Base-by-base conservation (phyloP, 2,888 invertebrate species). In the Stenchaetothrips biformis region DNA sequence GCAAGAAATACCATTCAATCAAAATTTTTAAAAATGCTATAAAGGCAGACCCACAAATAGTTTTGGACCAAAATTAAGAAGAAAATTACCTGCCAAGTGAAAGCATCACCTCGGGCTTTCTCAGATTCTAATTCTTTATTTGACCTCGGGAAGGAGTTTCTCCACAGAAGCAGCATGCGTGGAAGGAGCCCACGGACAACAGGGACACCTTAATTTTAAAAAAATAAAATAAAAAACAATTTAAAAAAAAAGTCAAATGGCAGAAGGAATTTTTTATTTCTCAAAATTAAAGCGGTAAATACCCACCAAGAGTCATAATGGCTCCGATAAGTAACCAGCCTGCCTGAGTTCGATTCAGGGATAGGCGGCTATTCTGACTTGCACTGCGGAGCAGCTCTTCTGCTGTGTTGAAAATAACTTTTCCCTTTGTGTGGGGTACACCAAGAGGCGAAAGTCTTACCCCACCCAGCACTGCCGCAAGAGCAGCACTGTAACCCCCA, bases 291-390 rank as follows among this genome's bases (percentile, higher is more conserved):
- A 21, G 48, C 37, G 77, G 8, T 53, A n/a, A 27, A 78, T 74
- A 81, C 87, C 86, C 86, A 92, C 95, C 98, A 83, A 99, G 88
- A 0, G 98, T 97, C 92, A 98, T 97, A 80, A 99, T 95, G 80
- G 99, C 95, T 59, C 98, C 98, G 84, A 99, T 95, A 77, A 99
- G 89, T 78, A 98, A 90, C 99, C 99, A 99, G 48, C 99, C 99
- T 59, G 98, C 98, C 86, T 97, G 97, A 0, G 98, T 98, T 85
- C 98, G 91, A 84, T 97, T 96, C 82, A 98, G 90, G 0, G 98
- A 98, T 81, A 99, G 90, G 79, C 98, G 90, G 86, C 97, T 97
- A 87, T 97, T 99, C 88, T 99, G 98, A 84, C 96, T 96, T 0
- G 99, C 99, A 82, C 98, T 97, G 82, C 98, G 90, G 78, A 99